Base-by-base conservation (phyloP, 2,113 vertebrate genomes). In the Pseudorhombus dupliciocellatus region DNA sequence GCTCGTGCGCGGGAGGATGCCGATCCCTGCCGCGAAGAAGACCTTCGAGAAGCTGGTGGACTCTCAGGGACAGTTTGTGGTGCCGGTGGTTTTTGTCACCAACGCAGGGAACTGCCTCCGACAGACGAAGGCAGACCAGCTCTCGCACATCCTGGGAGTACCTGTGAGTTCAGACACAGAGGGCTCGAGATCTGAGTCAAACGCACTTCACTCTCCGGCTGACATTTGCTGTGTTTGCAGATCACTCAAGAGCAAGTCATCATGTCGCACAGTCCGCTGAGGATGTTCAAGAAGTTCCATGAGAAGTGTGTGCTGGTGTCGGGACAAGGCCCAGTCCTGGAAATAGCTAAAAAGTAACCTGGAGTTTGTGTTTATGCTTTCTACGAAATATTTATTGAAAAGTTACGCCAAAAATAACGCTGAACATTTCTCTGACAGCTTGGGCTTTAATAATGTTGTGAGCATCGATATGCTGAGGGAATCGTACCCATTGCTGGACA, bases 231-330 rank as follows among this genome's bases (percentile, higher is more conserved):
- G 53, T 71, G 5, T 66, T 84, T 85, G 20, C 85, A 97, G 96
- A 93, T 97, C 70, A 93, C 93, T 1, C 93, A 94, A 66, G 95
- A 97, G 50, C 96, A 97, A 22, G 95, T 97, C 68, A 90, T 97
- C 90, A 94, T 97, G 96, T 97, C 96, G 0, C 96, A 97, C 70
- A 97, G 96, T 81, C 96, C 96, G n/a, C 86, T 97, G 84, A 91
- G 90, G 77, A 96, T 97, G 93, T 95, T 97, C 78, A 96, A 89
- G 75, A 93, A 87, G 71, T 97, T 94, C 10, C 96, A 97, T 60
- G 92, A 96, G 24, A 97, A 96, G 88, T 94, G 94, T 85, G 96
- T 97, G 20, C 88, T 97, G 58, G 95, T 97, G 0, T 97, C 96
- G 4, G 96, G 96, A 77, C 96, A 97, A 88, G 96, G 96, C 12